Evolutionary conservation across 2,797 vertebrate genomes (phyloP), one percentile per base, ranked within the genome.

Genomic region (Coccyzus lansbergi): DNA sequence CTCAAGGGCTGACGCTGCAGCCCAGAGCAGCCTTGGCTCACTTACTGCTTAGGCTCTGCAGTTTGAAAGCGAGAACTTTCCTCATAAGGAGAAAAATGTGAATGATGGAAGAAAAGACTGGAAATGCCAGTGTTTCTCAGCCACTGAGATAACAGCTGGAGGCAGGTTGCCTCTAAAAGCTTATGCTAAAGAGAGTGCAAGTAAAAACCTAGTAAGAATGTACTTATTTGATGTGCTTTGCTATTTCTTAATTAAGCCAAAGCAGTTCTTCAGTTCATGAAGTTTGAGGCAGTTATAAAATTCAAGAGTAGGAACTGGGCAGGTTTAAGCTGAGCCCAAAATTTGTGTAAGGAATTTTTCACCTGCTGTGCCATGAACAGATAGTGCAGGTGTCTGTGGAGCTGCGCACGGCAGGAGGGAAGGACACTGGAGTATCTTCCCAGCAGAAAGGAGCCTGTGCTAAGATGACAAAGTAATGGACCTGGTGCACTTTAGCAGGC

Each of bases 1-100:
- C 64, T 40, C 36, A 2, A 16, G 74, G 58, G 46, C 38, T n/a
- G 58, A 2, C 18, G 1, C 78, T 36, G 4, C 49, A 6, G 51
- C 68, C 0, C 3, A 4, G 29, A 31, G 70, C 68, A 5, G 53
- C 3, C 0, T 2, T 20, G 6, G 52, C 68, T 62, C 20, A 0
- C 5, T 24, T 12, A 49, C 81, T 46, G 68, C 71, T 34, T 0
- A 1, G 7, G 12, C 4, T 55, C 40, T 6, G 2, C 6, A 1
- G 46, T 21, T 51, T 19, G 78, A 64, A 83, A 68, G 42, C 46
- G 83, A 2, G 36, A 25, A 1, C 3, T 42, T 29, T 19, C 16
- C 46, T 38, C 34, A 44, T 24, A 6, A 46, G 56, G 46, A 25
- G 20, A 64, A 86, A 83, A 68, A 29, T 2, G 0, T 1, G 12